Evolutionary conservation across 2,888 invertebrate species (phyloP), one percentile per base, ranked within the genome.

Genomic region (Pherbina coryleti): DNA sequence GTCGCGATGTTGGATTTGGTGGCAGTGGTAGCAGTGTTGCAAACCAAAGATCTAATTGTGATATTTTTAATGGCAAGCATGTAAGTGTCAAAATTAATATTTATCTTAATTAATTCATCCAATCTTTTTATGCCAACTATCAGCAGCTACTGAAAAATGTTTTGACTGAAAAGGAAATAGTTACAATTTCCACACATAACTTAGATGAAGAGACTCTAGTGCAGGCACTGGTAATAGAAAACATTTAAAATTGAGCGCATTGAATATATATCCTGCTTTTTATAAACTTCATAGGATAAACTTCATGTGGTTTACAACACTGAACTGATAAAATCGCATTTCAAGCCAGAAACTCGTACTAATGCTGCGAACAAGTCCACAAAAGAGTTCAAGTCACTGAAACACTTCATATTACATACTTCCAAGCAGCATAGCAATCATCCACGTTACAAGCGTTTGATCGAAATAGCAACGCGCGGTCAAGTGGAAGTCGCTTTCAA

Each of bases 391-490:
- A 84, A 84, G 77, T 85, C 86, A 82, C 81, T 88, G 3, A 86
- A 85, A 79, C 84, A 88, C 72, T 86, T 89, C 77, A 82, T 90
- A 69, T 77, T 89, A 70, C 84, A 86, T 78, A 84, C 83, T 79
- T 89, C 90, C 71, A 90, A 89, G 80, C 86, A 84, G 75, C 86
- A 87, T 74, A 87, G 88, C 76, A 88, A 90, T 83, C 85, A 89
- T 82, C 85, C 84, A 64, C 88, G 87, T 75, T 82, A 89, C 76
- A 86, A 86, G 69, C 85, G 86, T 75, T 82, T 89, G 17, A 86
- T 90, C 77, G 85, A 85, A 75, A 78, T 85, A 78, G 86, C 86
- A 34, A 86, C 86, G 31, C 84, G 84, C 17, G 83, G 86, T 74
- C 85, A 86, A 82, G 84, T 90, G 3, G 80, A 82, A 37, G 85